Evolutionary conservation across 2,888 invertebrate species (phyloP), one percentile per base, ranked within the genome.

Genomic region (Cremastobaeus sp.): DNA sequence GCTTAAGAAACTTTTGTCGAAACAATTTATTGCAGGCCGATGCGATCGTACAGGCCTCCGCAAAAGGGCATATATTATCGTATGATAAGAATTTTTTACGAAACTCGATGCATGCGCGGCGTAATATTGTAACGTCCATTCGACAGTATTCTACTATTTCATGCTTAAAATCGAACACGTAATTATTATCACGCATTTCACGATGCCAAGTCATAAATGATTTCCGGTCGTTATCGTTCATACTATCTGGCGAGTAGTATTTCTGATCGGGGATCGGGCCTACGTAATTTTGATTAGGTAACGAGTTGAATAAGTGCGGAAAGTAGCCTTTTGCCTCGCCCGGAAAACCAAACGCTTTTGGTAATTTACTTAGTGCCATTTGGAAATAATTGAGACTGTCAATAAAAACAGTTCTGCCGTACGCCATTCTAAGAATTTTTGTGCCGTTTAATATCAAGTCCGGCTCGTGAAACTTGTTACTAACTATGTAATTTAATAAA

Each of bases 261-360:
- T n/a, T n/a, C n/a, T n/a, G n/a, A n/a, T n/a, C n/a, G n/a, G n/a
- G n/a, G n/a, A n/a, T n/a, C n/a, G n/a, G n/a, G n/a, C 8, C 25
- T 5, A 5, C 25, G 25, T 25, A 25, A 3, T 8, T 5, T 25
- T 25, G 3, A 25, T 25, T 25, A 25, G 8, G 4, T 25, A 5
- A 5, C 3, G 3, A 8, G 4, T 79, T 79, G 32, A 78, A 78
- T 0, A 76, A 37, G 57, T 80, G 76, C 0, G 76, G 77, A 47
- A 80, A 80, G 11, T 64, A 68, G 1, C 72, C 76, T 43, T 79
- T 77, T 3, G 5, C 20, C 1, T 41, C 62, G 0, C 43, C 3
- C 3, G 82, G 54, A 21, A n/a, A n/a, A n/a, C 73, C 80, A 59
- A 84, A 80, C 3, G 80, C 76, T 73, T 80, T 80, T 5, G 81